Conservation (phyloP, 2,113 vertebrate genomes). For the Cyprinus carpio region DNA sequence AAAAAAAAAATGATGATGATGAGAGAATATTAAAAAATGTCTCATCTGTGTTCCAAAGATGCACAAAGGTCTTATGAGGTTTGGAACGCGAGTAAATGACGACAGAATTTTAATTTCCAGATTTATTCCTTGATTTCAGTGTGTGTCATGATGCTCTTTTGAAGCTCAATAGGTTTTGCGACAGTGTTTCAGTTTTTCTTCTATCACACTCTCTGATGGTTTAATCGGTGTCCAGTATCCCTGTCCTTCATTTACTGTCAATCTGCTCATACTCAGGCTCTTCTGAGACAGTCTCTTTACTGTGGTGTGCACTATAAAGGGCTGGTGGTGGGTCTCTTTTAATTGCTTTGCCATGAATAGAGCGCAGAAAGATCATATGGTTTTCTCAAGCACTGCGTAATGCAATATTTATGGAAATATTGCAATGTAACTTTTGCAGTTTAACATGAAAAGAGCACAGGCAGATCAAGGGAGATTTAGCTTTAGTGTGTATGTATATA, state of each 20-base stretch:
- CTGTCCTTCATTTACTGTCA: not conserved
- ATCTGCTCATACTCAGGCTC: not conserved
- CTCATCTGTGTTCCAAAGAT: not conserved
- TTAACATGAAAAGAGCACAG: not conserved
- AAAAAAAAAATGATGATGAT: not conserved
- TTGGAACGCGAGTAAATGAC: not conserved
- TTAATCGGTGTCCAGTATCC: not conserved
- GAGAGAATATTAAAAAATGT: not conserved
- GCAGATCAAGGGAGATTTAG: not conserved
- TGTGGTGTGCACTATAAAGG: not conserved
- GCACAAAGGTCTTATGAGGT: not conserved
- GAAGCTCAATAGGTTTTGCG: not conserved
- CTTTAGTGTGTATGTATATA: too few relatives aligned
- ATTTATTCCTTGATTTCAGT: not conserved
- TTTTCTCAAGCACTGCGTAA: not conserved
- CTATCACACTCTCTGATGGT: not conserved
- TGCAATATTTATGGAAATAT: not conserved
- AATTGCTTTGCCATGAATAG: not conserved
- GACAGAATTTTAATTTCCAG: not conserved
- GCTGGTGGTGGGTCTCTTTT: conserved; percentile 17
- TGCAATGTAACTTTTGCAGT: not conserved
- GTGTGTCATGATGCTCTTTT: not conserved
- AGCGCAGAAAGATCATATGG: not conserved
- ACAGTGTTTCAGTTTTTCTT: not conserved
- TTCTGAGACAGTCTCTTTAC: not conserved